phyloP scores from a whole-genome alignment of 2,113 vertebrate species.

The Campylorhamphus procurvoides region DNA sequence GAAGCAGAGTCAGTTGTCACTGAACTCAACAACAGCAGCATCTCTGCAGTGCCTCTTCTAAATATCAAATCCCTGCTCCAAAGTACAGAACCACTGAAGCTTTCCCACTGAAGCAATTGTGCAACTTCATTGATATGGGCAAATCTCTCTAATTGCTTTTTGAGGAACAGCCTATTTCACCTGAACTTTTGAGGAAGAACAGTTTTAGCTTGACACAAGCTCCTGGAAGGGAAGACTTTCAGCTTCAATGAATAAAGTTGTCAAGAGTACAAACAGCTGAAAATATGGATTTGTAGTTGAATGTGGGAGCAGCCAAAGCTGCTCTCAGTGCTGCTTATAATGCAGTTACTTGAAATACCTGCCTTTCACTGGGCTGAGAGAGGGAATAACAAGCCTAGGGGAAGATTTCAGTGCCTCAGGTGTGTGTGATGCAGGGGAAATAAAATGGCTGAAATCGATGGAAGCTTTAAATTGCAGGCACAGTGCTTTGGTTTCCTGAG shows the following conservation, averaged over 20 bases:
- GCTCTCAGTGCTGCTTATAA: not conserved
- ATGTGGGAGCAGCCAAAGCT: not conserved
- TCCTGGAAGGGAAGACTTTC: not conserved
- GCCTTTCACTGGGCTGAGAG: not conserved
- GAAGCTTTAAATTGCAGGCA: not conserved
- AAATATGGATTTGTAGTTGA: not conserved
- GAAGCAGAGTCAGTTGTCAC: not conserved
- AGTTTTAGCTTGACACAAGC: not conserved
- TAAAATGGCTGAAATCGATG: not conserved
- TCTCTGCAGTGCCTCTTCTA: not conserved
- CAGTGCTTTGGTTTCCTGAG: not conserved
- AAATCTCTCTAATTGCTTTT: not conserved
- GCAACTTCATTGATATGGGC: accelerated
- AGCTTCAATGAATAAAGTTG: not conserved
- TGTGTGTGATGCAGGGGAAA: not conserved
- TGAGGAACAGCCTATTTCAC: not conserved
- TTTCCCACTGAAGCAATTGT: not conserved
- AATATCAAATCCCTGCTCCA: not conserved
- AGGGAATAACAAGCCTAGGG: not conserved
- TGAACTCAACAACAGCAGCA: not conserved
- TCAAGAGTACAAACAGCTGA: not conserved
- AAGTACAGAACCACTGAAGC: not conserved
- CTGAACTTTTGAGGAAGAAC: not conserved
- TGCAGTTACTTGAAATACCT: not conserved
- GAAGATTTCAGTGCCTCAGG: not conserved